These are phyloP conservation scores for Erpobdella octoculata DNA, from an alignment of 2,888 invertebrate genomes.

Conservation along the genomic window DNA sequence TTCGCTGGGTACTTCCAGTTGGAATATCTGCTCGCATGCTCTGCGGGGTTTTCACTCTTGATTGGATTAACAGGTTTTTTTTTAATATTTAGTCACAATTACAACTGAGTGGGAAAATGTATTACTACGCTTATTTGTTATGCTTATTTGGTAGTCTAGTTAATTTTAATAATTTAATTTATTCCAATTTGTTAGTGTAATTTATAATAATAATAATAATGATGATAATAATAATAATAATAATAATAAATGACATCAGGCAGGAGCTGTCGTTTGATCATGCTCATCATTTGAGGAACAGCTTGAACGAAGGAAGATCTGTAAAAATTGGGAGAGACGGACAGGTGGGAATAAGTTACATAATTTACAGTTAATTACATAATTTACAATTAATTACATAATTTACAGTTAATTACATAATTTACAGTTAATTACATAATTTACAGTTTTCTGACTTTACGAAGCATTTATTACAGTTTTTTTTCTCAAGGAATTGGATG, in stretches of 20 bases:
- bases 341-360: no score
- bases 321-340: conserved; percentile 97
- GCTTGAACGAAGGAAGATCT: conserved; percentile 96
- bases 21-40: conserved; percentile 83
- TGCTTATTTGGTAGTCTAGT: no score
- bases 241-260: no score
- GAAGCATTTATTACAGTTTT: no score
- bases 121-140: no score
- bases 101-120: no score
- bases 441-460: no score
- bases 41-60: conserved; percentile 89
- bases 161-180: neutral
- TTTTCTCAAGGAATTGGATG: conserved; percentile 77
- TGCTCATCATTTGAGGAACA: conserved; percentile 84
- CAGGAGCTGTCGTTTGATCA: conserved; percentile 85
- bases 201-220: neutral
- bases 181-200: neutral
- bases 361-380: no score
- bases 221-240: neutral
- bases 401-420: no score
- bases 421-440: no score
- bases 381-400: no score
- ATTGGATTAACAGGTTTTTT: conserved; percentile 75
- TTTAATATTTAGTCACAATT: no score
- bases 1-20: conserved; percentile 84